These are phyloP conservation scores for Dissostichus mawsoni DNA, from an alignment of 2,113 vertebrate genomes.

Conservation along the genomic window DNA sequence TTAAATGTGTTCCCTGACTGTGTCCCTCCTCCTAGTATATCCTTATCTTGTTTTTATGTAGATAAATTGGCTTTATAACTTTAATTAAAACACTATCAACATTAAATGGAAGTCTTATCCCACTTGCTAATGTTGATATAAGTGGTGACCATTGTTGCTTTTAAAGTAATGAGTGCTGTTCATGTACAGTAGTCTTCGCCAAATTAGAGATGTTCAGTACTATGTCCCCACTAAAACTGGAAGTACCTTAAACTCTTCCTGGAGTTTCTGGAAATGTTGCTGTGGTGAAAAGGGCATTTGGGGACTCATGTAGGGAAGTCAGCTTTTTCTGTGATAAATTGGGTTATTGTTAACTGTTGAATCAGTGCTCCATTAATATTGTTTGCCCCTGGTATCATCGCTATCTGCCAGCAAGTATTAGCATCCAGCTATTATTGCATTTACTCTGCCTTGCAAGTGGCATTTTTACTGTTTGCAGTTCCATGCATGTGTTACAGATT, in stretches of 20 bases:
- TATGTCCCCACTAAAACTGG: not conserved
- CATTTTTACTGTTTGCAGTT: slow-evolving; percentile 45
- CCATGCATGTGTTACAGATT: slow-evolving; percentile 76
- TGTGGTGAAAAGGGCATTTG: slow-evolving; percentile 12
- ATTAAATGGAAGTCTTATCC: not conserved
- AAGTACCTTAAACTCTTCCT: not conserved
- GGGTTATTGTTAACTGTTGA: slow-evolving; percentile 44
- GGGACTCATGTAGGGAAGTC: slow-evolving; percentile 21
- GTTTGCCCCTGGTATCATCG: slow-evolving; percentile 40
- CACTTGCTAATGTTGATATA: not conserved
- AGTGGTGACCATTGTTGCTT: not conserved
- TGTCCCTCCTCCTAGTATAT: not conserved
- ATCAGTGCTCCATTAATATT: slow-evolving; percentile 48
- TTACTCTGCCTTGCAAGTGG: slow-evolving; percentile 48
- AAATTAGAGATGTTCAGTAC: not conserved
- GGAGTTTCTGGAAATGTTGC: slow-evolving; percentile 2
- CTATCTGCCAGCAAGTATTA: slow-evolving; percentile 57
- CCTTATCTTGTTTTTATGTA: not conserved
- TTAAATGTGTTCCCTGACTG: not conserved
- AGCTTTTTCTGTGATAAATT: slow-evolving; percentile 45
- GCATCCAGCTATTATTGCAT: slow-evolving; percentile 65
- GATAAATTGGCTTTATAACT: not conserved
- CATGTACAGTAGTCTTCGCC: not conserved
- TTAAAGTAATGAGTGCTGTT: not conserved
- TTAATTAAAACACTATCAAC: not conserved